phyloP scores from a whole-genome alignment of 2,888 invertebrate species.

The Synanthedon vespiformis region DNA sequence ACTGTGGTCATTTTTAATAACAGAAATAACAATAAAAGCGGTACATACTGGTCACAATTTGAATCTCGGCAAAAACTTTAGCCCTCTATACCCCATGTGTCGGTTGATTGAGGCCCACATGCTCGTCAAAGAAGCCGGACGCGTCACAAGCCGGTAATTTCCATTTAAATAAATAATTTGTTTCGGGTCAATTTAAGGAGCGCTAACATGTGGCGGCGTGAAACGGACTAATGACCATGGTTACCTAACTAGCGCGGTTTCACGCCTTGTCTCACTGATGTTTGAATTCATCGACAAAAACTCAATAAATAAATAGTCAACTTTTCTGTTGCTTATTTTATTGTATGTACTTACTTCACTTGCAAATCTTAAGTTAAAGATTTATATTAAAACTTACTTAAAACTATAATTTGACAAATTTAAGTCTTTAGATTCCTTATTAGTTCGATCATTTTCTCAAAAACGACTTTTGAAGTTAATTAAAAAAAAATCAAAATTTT shows the following conservation, averaged over 20 bases:
- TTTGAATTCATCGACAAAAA: neutral
- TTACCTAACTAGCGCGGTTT: conserved; percentile 63
- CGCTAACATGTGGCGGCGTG: conserved; percentile 46
- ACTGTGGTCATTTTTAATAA: no score
- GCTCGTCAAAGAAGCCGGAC: conserved; percentile 29
- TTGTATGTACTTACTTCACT: no score
- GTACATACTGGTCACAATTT: conserved; percentile 17
- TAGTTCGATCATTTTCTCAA: no score
- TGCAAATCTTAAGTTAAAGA: no score
- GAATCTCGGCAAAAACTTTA: conserved; percentile 31
- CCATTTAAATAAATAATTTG: conserved; percentile 68
- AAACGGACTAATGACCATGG: conserved; percentile 47
- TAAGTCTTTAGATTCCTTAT: no score
- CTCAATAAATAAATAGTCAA: no score
- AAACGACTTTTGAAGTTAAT: no score
- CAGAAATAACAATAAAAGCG: no score
- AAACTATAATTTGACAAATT: no score
- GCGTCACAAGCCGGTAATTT: conserved; percentile 41
- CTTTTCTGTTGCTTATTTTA: no score
- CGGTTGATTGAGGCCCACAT: conserved; percentile 42
- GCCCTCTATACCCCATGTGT: conserved; percentile 29
- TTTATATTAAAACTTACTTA: no score
- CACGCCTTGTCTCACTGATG: conserved; percentile 44
- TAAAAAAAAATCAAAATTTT: no score
- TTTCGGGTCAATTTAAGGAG: conserved; percentile 53